Base-by-base conservation (phyloP, 2,113 vertebrate species). In the Coregonus clupeaformis region DNA sequence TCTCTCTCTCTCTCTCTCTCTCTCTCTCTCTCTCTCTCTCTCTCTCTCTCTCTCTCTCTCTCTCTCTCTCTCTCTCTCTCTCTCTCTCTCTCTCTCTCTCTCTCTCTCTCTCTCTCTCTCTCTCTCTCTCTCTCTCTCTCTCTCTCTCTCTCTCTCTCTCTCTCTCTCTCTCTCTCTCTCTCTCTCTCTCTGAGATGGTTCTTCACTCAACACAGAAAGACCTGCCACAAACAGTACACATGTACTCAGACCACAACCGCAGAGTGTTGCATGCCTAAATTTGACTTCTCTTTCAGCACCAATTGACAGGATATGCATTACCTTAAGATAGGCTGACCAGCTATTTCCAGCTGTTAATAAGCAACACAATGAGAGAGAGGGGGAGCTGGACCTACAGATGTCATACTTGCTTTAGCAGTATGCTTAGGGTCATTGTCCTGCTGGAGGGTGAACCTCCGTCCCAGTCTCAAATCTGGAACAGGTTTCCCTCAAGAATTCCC, bases 311-410 rank as follows among this genome's bases (percentile, higher is more conserved):
- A 86, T 71, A 69, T 42, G 1, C 80, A 82, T 78, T 76, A 80
- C 22, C 82, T 75, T 79, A 63, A 77, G 69, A 77, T 59, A 81
- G 80, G 71, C 18, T 0, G 68, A 29, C 36, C 82, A 84, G 82
- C 7, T 36, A 36, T 36, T 36, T 36, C 80, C 7, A 0, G 30
- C 70, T 4, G 76, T 78, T 77, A 78, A 77, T 76, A 75, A 76
- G 74, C 76, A 64, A 59, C 75, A 85, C 82, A 86, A 88, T 85
- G 81, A 86, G 78, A 62, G 70, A 75, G 55, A 62, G 1, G 12
- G 55, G 4, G 20, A 57, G 55, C 55, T 68, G 52, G 71, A 70
- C 75, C 82, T 78, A 45, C 77, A 22, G 67, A 73, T 74, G 72
- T 47, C 30, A n/a, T n/a, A n/a, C n/a, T n/a, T n/a, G n/a, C n/a